phyloP scores from a whole-genome alignment of 2,888 invertebrate species.

The Embidobia sp. region DNA sequence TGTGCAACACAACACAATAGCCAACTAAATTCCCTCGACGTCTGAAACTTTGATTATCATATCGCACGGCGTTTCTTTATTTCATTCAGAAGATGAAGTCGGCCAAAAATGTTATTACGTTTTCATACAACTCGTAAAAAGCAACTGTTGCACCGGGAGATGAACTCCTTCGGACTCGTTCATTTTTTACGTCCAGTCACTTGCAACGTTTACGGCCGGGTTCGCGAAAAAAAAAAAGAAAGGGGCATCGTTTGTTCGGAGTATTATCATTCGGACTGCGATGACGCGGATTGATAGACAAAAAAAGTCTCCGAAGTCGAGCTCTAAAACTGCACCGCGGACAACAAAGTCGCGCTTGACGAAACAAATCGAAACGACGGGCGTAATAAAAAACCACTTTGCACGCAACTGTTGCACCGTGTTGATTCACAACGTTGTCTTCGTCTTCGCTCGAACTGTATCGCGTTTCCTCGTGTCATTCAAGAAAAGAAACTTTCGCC shows the following conservation, averaged over 20 bases:
- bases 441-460: slow-evolving; percentile 28
- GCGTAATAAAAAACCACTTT: slow-evolving; percentile 33
- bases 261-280: background rate
- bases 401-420: slow-evolving; percentile 34
- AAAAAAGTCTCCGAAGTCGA: slow-evolving; percentile 6
- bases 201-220: background rate
- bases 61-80: background rate
- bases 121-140: slow-evolving; percentile 10
- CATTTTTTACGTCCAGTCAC: background rate
- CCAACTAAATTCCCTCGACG: too few species aligned
- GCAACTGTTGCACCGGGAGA: slow-evolving; percentile 18
- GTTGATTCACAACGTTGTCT: slow-evolving; percentile 39
- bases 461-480: slow-evolving; percentile 27
- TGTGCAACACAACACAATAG: too few species aligned
- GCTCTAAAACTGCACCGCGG: slow-evolving; percentile 19
- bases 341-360: slow-evolving; percentile 23
- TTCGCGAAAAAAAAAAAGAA: background rate
- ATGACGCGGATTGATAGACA: background rate
- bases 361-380: slow-evolving; percentile 36
- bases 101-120: background rate
- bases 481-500: slow-evolving; percentile 28
- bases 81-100: background rate
- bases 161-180: background rate
- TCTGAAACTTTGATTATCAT: too few species aligned
- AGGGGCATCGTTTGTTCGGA: too few species aligned